These are phyloP conservation scores for Sparus aurata DNA, from an alignment of 2,797 vertebrate genomes.

Conservation along the genomic window DNA sequence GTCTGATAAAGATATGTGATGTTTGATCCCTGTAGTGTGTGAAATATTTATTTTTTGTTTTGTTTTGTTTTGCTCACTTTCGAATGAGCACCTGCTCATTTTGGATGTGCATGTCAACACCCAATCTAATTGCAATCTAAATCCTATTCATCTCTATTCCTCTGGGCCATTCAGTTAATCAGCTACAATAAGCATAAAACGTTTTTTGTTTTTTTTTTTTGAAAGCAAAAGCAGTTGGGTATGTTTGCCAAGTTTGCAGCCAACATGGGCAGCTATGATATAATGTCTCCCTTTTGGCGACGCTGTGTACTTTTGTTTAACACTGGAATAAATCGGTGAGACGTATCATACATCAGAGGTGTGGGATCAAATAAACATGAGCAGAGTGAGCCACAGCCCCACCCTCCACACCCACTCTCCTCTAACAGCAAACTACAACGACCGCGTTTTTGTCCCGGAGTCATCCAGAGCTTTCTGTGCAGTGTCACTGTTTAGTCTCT, in stretches of 20 bases:
- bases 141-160: neutral
- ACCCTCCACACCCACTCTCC: neutral
- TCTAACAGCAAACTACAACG: constrained; percentile 33
- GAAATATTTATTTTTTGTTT: no score
- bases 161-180: neutral
- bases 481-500: constrained; percentile 71
- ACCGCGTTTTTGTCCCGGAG: constrained; percentile 9
- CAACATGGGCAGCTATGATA: neutral
- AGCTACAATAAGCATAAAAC: neutral
- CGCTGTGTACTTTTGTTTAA: neutral
- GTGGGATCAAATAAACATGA: constrained; percentile 22
- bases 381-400: constrained; percentile 4
- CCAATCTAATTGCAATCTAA: neutral
- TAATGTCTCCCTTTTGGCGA: neutral
- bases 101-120: no score
- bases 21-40: no score
- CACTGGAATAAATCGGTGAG: neutral
- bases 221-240: neutral
- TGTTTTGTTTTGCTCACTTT: no score
- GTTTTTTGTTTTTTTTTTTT: no score
- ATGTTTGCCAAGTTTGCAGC: neutral
- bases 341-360: constrained; percentile 6
- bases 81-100: no score
- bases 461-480: constrained; percentile 47
- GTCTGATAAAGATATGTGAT: no score